Base-by-base conservation (phyloP, 2,888 invertebrate species). In the Psylliodes chrysocephalus region DNA sequence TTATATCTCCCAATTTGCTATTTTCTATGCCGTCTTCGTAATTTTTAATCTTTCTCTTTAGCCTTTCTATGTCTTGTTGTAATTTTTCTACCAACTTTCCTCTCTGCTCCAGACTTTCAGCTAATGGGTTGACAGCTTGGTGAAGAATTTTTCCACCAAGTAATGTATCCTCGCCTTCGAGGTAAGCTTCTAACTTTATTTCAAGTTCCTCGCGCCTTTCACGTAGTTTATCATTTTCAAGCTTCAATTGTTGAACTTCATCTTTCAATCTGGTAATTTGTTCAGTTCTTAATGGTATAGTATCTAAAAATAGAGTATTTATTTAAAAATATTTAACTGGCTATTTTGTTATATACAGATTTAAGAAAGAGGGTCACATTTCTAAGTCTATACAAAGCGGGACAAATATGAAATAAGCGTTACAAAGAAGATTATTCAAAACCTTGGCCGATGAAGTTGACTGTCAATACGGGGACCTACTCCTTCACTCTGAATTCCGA, bases 81-180 rank as follows among this genome's bases (percentile, higher is more conserved):
- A 93, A 84, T 54, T 89, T 87, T 72, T 90, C 89, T 22, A 92
- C 81, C 69, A 91, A 88, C 30, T 86, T 84, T 61, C 89, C 88
- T 8, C 89, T 85, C 75, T 89, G 86, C 64, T 88, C 86, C 54
- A 90, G 86, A 0, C 90, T 91, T 67, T 88, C 85, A 0, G 89
- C 84, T 0, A 91, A 86, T 0, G 94, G 94, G 82, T 95, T 95
- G 70, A 90, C 87, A 7, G 85, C 85, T 44, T 89, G 82, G 76
- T 93, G 92, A 10, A 71, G 15, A 4, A 92, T 80, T 38, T 91
- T 78, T 6, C 79, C 82, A 15, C 77, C 78, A 62, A 74, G 78
- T 0, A 82, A 71, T 10, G 73, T 82, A 80, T 82, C 82, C 15
- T 79, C 73, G 4, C 81, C 82, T 2, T 77, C 75, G 14, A 78